Conservation (phyloP, 2,888 invertebrate species). For the Alloplasta piceator region DNA sequence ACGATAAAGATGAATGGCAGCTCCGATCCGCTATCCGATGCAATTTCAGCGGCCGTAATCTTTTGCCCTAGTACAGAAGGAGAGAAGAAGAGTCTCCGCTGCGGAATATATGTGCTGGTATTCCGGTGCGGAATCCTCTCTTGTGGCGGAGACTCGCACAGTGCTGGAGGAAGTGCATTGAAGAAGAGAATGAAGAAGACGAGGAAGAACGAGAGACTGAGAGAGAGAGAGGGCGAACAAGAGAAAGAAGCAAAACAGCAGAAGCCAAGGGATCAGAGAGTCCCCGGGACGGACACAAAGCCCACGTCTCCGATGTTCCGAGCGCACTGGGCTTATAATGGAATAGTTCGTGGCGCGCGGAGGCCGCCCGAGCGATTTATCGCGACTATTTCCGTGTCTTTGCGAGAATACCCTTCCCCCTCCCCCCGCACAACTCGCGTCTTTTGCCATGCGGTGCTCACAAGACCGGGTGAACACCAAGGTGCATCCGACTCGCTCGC, state of each 20-base stretch:
- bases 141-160: slow-evolving; percentile 1
- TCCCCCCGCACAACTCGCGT: slow-evolving; percentile 8
- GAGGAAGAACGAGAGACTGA: not conserved
- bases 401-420: slow-evolving; percentile 57
- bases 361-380: slow-evolving; percentile 78
- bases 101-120: slow-evolving; percentile 21
- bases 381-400: slow-evolving; percentile 81
- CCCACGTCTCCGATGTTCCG: slow-evolving; percentile 76
- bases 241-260: slow-evolving; percentile 32
- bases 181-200: slow-evolving; percentile 4
- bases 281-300: slow-evolving; percentile 71
- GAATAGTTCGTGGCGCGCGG: slow-evolving; percentile 78
- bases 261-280: slow-evolving; percentile 52
- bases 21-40: slow-evolving; percentile 39
- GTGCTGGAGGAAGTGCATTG: not conserved
- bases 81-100: slow-evolving; percentile 15
- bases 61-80: slow-evolving; percentile 39
- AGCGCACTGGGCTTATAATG: slow-evolving; percentile 81
- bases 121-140: slow-evolving; percentile 1
- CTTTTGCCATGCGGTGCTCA: slow-evolving; percentile 8
- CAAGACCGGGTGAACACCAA: slow-evolving; percentile 44
- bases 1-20: slow-evolving; percentile 56
- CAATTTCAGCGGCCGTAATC: slow-evolving; percentile 43
- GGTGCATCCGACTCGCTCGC: slow-evolving; percentile 43
- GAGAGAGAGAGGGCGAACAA: slow-evolving; percentile 17